These are phyloP conservation scores for Hybognathus amarus DNA, from an alignment of 2,797 vertebrate genomes.

Conservation along the genomic window DNA sequence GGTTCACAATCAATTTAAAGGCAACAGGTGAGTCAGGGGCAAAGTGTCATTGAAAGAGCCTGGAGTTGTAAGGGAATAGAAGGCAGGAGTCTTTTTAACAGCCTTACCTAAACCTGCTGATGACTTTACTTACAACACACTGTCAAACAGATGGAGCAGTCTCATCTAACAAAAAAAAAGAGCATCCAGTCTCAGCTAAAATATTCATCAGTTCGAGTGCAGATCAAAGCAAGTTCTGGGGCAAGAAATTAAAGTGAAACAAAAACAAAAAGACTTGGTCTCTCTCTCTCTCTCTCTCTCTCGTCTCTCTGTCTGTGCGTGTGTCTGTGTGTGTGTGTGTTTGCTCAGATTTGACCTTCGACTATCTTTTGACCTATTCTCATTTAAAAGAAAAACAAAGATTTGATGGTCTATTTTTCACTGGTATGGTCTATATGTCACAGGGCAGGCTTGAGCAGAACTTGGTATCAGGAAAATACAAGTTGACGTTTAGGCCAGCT, in stretches of 20 bases:
- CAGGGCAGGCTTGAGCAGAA: background rate
- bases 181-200: conserved; percentile 48
- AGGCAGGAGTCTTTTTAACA: no score
- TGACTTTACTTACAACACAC: conserved; percentile 14
- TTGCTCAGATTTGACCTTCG: conserved; percentile 9
- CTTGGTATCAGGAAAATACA: conserved; percentile 13
- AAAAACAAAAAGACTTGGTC: conserved; percentile 20
- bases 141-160: conserved; percentile 47
- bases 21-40: no score
- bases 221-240: conserved; percentile 53
- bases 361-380: conserved; percentile 29
- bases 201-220: conserved; percentile 53
- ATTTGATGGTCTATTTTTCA: conserved; percentile 29
- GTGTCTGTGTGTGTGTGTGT: background rate
- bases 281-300: no score
- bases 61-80: no score
- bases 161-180: conserved; percentile 47
- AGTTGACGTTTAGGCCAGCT: conserved; percentile 17
- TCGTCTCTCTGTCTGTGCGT: background rate
- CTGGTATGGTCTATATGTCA: conserved; percentile 28
- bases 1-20: no score
- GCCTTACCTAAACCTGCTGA: conserved; percentile 22
- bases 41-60: no score
- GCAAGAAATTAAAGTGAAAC: conserved; percentile 41
- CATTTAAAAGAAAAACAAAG: conserved; percentile 30